Percentiles rank a stretch among this genome's conserved stretches.
These are phyloP conservation scores for Hylaea fasciaria DNA, from an alignment of 2,888 invertebrate genomes.

Conservation along the genomic window DNA sequence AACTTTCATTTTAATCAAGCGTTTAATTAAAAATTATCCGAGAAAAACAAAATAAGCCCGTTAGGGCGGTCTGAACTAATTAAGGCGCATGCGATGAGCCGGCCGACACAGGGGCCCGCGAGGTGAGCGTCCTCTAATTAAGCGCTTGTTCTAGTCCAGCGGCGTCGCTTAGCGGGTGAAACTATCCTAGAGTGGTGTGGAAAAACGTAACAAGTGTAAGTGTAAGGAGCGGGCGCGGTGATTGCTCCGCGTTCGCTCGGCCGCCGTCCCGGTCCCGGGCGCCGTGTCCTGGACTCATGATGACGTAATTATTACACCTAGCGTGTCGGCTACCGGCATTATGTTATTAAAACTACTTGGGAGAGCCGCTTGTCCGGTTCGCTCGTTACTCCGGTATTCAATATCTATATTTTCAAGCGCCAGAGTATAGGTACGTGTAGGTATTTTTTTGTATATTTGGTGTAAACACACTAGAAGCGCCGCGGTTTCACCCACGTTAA, in stretches of 20 bases:
- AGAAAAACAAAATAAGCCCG: conserved; percentile 85
- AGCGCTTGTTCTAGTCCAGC: conserved; percentile 77
- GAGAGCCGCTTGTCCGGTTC: conserved; percentile 1
- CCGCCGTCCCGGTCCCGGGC: conserved; percentile 23
- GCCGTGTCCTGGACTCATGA: conserved; percentile 41
- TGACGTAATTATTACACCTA: conserved; percentile 46
- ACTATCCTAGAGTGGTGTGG: conserved; percentile 62
- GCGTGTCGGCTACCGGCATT: conserved; percentile 27
- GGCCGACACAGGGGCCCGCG: conserved; percentile 70
- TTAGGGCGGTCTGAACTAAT: conserved; percentile 84
- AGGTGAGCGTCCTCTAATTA: conserved; percentile 82
- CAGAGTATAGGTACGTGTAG: not conserved
- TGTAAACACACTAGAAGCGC: too few species aligned
- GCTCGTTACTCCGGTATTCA: not conserved
- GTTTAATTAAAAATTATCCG: conserved; percentile 85
- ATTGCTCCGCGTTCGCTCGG: conserved; percentile 41
- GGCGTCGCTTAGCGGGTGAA: conserved; percentile 67
- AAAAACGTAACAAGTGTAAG: conserved; percentile 72
- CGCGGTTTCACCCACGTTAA: too few species aligned
- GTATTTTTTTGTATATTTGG: not conserved
- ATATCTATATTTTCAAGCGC: conserved; percentile 5
- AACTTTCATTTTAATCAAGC: conserved; percentile 86
- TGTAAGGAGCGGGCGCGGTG: conserved; percentile 52
- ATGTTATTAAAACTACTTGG: conserved; percentile 10
- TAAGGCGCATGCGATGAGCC: conserved; percentile 83